Evolutionary conservation across 2,888 invertebrate genomes (phyloP).

Genomic region (Deladenus siricidicola): DNA sequence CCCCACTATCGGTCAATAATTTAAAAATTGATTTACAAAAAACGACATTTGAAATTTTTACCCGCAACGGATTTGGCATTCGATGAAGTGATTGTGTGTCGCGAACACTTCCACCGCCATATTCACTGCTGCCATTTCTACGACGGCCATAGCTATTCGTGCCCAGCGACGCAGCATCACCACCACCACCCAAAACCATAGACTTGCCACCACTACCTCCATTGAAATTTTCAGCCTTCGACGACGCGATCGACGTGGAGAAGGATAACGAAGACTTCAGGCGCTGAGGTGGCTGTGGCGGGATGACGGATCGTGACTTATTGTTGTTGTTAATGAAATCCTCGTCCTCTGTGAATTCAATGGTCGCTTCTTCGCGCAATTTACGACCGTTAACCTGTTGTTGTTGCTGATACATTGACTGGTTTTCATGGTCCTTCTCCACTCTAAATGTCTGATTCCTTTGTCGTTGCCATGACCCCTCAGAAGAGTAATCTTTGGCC

Average conservation of each 20-base stretch:
- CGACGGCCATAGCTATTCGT: neutral
- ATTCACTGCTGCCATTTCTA: neutral
- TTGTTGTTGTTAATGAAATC: neutral
- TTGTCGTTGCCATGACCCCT: neutral
- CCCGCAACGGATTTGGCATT: neutral
- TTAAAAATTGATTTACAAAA: too few relatives aligned
- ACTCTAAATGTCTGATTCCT: neutral
- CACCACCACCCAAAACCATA: neutral
- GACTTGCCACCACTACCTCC: neutral
- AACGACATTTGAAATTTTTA: too few relatives aligned
- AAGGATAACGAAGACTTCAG: neutral
- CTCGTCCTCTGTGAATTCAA: too few relatives aligned
- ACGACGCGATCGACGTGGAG: neutral
- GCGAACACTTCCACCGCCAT: neutral
- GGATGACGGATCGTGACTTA: too few relatives aligned
- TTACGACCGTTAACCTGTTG: too few relatives aligned
- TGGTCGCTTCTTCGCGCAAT: too few relatives aligned
- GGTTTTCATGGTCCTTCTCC: neutral
- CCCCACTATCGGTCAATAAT: too few relatives aligned
- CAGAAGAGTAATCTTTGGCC: too few relatives aligned
- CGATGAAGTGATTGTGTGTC: neutral
- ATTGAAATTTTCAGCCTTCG: neutral
- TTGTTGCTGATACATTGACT: neutral
- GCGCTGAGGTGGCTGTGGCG: neutral
- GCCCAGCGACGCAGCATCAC: too few relatives aligned